Evolutionary conservation across 2,113 vertebrate genomes (phyloP).

Genomic region (Scolopax mira): DNA sequence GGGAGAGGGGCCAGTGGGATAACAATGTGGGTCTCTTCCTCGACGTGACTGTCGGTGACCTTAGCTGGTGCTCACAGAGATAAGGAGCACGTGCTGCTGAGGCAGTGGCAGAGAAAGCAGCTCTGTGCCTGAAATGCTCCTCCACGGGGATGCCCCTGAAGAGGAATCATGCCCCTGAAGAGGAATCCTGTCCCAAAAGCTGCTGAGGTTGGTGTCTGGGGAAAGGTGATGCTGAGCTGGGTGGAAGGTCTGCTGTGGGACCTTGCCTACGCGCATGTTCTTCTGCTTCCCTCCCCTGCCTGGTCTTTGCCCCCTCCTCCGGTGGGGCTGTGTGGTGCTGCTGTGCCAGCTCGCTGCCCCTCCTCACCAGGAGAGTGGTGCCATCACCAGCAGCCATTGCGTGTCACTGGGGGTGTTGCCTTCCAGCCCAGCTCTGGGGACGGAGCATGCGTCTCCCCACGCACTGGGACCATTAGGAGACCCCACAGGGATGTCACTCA

Average conservation of each 20-base stretch:
- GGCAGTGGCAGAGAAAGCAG: background rate
- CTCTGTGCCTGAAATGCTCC: background rate
- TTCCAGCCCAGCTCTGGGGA: background rate
- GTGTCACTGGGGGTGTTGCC: background rate
- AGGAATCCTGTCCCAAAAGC: background rate
- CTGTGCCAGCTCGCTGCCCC: background rate
- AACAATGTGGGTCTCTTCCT: background rate
- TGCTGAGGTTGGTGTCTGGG: background rate
- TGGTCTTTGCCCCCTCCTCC: background rate
- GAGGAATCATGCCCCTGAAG: background rate
- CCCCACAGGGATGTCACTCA: slow-evolving; percentile 38
- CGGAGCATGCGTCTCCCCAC: background rate
- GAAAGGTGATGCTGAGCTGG: background rate
- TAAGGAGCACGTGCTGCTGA: background rate
- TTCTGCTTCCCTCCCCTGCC: background rate
- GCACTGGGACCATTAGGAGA: background rate
- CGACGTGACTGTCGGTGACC: accelerated
- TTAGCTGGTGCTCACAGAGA: background rate
- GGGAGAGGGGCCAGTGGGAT: background rate
- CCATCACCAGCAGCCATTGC: background rate
- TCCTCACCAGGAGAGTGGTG: background rate
- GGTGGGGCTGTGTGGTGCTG: background rate
- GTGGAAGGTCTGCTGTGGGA: background rate
- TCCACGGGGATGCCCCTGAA: background rate
- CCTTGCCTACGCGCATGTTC: accelerated